These are phyloP conservation scores for Cactoblastis cactorum DNA, from an alignment of 2,888 invertebrate genomes.

Conservation along the genomic window DNA sequence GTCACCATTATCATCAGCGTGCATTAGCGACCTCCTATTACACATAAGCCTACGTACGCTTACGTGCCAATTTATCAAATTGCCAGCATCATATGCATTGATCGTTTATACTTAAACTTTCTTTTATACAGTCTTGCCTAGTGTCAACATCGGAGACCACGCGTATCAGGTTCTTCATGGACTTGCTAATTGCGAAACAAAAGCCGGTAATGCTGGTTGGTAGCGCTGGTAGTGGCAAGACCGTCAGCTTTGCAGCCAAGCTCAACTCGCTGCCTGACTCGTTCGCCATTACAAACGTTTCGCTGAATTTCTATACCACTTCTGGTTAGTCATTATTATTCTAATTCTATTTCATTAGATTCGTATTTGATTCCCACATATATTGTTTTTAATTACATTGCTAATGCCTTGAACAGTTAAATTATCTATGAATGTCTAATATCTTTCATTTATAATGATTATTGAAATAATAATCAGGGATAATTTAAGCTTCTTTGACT, in stretches of 20 bases:
- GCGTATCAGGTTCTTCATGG: constrained; percentile 91
- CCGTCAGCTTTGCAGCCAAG: constrained; percentile 93
- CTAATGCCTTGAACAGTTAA: too few species aligned
- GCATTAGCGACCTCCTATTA: too few species aligned
- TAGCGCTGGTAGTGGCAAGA: constrained; percentile 93
- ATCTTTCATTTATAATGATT: too few species aligned
- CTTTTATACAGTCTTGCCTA: constrained; percentile 81
- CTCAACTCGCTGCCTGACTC: constrained; percentile 85
- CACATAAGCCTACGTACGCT: too few species aligned
- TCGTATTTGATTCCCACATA: not conserved
- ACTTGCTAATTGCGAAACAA: constrained; percentile 86
- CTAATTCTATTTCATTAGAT: not conserved
- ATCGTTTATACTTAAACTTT: not conserved
- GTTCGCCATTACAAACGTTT: constrained; percentile 91
- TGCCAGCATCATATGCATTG: too few species aligned
- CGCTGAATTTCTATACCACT: constrained; percentile 97
- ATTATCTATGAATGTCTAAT: too few species aligned
- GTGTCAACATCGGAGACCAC: constrained; percentile 95
- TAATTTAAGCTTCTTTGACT: too few species aligned
- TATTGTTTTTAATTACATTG: too few species aligned
- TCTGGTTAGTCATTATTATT: constrained; percentile 76
- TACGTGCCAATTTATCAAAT: too few species aligned
- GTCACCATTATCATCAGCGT: too few species aligned
- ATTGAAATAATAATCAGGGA: too few species aligned
- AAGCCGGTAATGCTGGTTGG: constrained; percentile 96